A percentile compares a stretch with the other conserved stretches of the same genome.
phyloP scores from a whole-genome alignment of 2,113 vertebrate species.

The Ailurus styani region DNA sequence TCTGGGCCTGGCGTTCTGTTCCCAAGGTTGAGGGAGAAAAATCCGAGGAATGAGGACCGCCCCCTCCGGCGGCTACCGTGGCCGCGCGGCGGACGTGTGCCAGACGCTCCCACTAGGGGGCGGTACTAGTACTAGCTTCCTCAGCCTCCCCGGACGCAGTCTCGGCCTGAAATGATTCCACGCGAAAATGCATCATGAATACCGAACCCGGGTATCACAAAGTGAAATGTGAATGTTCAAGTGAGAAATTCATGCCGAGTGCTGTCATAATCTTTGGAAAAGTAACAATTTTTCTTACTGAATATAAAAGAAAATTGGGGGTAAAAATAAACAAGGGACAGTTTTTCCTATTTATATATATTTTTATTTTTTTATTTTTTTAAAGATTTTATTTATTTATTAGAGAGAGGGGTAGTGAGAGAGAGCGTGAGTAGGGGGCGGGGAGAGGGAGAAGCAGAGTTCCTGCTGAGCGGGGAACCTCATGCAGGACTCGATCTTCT shows the following conservation, averaged over 20 bases:
- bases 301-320: not conserved
- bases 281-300: not conserved
- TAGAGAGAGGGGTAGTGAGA: too few species aligned
- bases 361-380: not conserved
- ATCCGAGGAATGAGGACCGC: conserved; percentile 80
- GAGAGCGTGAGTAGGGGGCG: too few species aligned
- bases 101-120: conserved; percentile 69
- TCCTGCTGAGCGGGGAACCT: too few species aligned
- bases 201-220: not conserved
- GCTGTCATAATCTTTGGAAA: not conserved
- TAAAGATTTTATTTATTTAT: too few species aligned
- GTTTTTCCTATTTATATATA: not conserved
- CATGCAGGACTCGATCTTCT: too few species aligned
- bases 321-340: conserved; percentile 18
- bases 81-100: conserved; percentile 83
- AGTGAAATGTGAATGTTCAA: not conserved
- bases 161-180: not conserved
- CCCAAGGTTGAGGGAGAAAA: conserved; percentile 88
- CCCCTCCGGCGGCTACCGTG: conserved; percentile 77
- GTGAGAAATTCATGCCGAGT: not conserved
- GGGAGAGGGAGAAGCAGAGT: too few species aligned
- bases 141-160: not conserved
- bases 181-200: not conserved
- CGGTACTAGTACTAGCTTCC: not conserved
- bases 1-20: conserved; percentile 82